phyloP scores from a whole-genome alignment of 2,888 invertebrate genomes.

The Limulus polyphemus region DNA sequence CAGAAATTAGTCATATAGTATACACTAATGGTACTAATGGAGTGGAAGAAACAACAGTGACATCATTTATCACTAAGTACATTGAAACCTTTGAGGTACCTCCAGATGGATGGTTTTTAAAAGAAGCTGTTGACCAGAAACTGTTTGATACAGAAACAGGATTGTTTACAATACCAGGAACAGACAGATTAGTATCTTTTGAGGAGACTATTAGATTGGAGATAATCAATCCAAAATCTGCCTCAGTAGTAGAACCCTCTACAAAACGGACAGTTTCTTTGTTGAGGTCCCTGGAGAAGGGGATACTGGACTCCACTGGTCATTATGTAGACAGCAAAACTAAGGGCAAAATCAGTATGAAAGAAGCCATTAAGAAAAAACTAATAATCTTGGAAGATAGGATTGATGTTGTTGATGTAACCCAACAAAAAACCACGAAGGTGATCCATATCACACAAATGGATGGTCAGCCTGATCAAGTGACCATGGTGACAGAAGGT shows the following conservation, averaged over 20 bases:
- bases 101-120: slow-evolving; percentile 64
- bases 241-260: slow-evolving; percentile 62
- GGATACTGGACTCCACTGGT: slow-evolving; percentile 62
- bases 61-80: neutral
- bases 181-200: slow-evolving; percentile 68
- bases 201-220: slow-evolving; percentile 74
- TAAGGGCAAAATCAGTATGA: slow-evolving; percentile 51
- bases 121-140: slow-evolving; percentile 67
- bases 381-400: slow-evolving; percentile 48
- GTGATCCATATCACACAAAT: slow-evolving; percentile 27
- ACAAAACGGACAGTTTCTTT: slow-evolving; percentile 52
- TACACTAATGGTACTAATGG: neutral
- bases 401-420: slow-evolving; percentile 2
- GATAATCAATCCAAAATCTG: slow-evolving; percentile 59
- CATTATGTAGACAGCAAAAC: slow-evolving; percentile 47
- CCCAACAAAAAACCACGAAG: neutral
- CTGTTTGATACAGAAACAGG: slow-evolving; percentile 72
- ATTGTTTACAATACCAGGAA: slow-evolving; percentile 69
- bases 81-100: slow-evolving; percentile 49
- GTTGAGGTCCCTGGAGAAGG: slow-evolving; percentile 59
- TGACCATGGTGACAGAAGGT: slow-evolving; percentile 36
- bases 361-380: slow-evolving; percentile 54
- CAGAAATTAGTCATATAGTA: neutral
- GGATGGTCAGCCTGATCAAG: slow-evolving; percentile 40
- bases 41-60: neutral